Conservation (phyloP, 2,797 vertebrate species). For the Octomys mimax region DNA sequence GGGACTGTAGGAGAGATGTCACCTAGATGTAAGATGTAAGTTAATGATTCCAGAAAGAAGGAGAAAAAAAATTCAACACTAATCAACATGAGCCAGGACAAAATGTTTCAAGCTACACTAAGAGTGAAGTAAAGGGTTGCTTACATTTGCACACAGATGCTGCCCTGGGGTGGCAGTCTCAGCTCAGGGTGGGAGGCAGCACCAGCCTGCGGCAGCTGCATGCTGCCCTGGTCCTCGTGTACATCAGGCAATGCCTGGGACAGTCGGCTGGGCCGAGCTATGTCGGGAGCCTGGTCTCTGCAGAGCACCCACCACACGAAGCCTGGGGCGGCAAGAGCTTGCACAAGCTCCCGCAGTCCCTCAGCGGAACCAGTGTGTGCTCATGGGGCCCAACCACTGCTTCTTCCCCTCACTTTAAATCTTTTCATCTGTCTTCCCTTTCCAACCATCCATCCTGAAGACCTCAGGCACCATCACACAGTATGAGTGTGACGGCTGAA, state of each 20-base stretch:
- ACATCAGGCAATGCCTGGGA: not conserved
- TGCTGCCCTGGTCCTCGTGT: not conserved
- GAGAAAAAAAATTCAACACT: not conserved
- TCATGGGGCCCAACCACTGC: not conserved
- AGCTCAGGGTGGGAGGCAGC: not conserved
- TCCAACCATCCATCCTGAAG: not conserved
- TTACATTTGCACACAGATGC: too few species aligned
- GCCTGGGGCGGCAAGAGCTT: not conserved
- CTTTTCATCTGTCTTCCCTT: not conserved
- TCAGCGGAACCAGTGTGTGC: not conserved
- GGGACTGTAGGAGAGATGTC: not conserved
- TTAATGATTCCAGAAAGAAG: not conserved
- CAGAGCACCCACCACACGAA: rapidly evolving
- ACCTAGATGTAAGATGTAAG: not conserved
- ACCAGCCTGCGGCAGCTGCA: too few species aligned
- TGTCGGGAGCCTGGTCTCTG: not conserved
- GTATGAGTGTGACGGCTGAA: not conserved
- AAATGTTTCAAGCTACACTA: not conserved
- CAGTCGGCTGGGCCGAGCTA: rapidly evolving
- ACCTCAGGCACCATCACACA: not conserved
- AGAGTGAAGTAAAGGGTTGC: not conserved
- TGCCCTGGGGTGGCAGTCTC: rapidly evolving
- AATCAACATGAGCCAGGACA: not conserved
- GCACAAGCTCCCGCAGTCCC: not conserved
- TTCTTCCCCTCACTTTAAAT: not conserved